These are phyloP conservation scores for Holcopasites calliopsidis DNA, from an alignment of 1,140 invertebrate species.

Conservation along the genomic window DNA sequence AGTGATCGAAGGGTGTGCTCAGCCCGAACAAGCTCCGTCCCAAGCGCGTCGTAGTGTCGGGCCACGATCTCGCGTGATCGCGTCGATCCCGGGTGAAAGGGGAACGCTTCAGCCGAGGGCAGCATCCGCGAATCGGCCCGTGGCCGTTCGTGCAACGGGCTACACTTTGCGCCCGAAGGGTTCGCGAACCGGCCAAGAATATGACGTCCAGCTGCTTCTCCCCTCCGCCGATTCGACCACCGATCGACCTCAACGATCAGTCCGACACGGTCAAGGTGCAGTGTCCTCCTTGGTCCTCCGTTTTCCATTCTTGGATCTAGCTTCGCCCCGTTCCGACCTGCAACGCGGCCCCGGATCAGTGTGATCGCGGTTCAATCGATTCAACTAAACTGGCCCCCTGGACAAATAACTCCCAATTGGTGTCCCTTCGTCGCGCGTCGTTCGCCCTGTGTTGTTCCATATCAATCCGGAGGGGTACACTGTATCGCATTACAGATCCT, in stretches of 20 bases:
- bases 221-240: slow-evolving; percentile 85
- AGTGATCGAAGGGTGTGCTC: slow-evolving; percentile 53
- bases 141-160: slow-evolving; percentile 21
- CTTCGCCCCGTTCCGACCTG: background rate
- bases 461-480: no score
- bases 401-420: no score
- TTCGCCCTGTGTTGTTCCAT: no score
- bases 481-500: no score
- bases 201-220: slow-evolving; percentile 83
- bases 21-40: no score
- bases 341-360: no score
- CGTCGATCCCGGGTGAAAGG: background rate
- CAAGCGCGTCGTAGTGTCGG: no score
- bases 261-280: slow-evolving; percentile 88
- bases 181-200: slow-evolving; percentile 68
- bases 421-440: no score
- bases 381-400: no score
- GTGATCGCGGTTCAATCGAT: no score
- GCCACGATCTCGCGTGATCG: background rate
- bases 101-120: no score
- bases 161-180: slow-evolving; percentile 25
- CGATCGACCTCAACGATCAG: slow-evolving; percentile 88
- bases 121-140: slow-evolving; percentile 30
- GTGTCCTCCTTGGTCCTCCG: slow-evolving; percentile 2
- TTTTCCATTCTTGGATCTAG: background rate